These are phyloP conservation scores for Sesia apiformis DNA, from an alignment of 2,888 invertebrate species.

Conservation along the genomic window DNA sequence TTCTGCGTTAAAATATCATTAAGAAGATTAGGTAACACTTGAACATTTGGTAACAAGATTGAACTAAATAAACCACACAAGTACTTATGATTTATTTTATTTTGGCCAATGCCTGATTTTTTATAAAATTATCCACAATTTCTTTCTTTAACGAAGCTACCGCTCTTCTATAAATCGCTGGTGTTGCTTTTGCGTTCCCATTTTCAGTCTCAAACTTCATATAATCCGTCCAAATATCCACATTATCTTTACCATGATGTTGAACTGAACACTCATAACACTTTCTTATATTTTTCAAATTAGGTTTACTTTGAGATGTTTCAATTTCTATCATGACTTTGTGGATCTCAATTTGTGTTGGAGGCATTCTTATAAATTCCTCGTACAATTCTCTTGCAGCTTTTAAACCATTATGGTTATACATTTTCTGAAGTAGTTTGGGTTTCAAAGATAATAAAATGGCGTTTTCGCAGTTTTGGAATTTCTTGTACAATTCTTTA, in stretches of 20 bases:
- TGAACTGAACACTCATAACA: constrained; percentile 77
- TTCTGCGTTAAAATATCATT: too few species aligned
- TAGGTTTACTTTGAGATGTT: constrained; percentile 48
- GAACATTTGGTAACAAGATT: constrained; percentile 8
- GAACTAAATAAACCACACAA: constrained; percentile 11
- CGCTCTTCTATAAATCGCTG: constrained; percentile 77
- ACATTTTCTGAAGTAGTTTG: constrained; percentile 75
- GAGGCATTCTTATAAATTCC: constrained; percentile 72
- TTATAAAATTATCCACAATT: constrained; percentile 69
- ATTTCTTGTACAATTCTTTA: constrained; percentile 42
- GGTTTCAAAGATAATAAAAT: constrained; percentile 74
- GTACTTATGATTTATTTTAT: constrained; percentile 33
- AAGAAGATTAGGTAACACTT: background rate
- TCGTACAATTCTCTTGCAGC: constrained; percentile 77
- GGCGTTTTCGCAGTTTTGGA: constrained; percentile 61
- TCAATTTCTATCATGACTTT: constrained; percentile 76
- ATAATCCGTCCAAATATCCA: constrained; percentile 83
- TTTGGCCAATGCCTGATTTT: constrained; percentile 66
- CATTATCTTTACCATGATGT: constrained; percentile 78
- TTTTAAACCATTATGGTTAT: constrained; percentile 61
- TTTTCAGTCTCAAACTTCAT: constrained; percentile 79
- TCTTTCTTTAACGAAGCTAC: constrained; percentile 70
- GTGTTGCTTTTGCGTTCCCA: constrained; percentile 73
- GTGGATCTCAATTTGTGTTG: constrained; percentile 76
- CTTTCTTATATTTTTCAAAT: constrained; percentile 68